Evolutionary conservation across 2,888 invertebrate species (phyloP), one percentile per base, ranked within the genome.

Genomic region (Drosophila borealis): DNA sequence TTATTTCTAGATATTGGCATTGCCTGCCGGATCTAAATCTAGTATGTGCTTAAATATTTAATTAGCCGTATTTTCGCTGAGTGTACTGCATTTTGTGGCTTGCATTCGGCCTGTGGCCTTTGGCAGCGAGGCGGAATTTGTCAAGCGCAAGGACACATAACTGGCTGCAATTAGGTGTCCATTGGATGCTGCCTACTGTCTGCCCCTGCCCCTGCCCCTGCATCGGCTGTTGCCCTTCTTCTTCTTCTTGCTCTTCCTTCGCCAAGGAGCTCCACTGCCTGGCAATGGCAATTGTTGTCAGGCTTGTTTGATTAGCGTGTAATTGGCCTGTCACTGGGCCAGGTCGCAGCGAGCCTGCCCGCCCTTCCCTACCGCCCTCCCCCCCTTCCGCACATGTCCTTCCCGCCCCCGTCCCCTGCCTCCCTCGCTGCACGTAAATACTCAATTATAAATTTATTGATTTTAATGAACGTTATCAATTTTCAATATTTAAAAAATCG

Each of bases 111-210:
- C 37, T 65, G 51, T 65, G 51, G 64, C 64, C 65, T 70, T 68
- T 61, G 69, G 74, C 69, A 61, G 74, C 56, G 11, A 42, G 46
- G 14, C 37, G 84, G 85, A 87, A 85, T 85, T 85, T 85, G 68
- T 80, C 77, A 83, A 88, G 87, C 87, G 87, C 85, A 85, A 89
- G 85, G 85, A 85, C 85, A 87, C 89, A 85, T 89, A 70, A 42
- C 75, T 88, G 73, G 19, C 59, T 65, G 83, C 88, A 83, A 83
- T 88, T 83, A 83, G 83, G 78, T 59, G 54, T 33, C 42, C 63
- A 49, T 49, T 64, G 60, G 60, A 49, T 50, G 67, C 42, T 36
- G 21, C 29, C 8, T 29, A 8, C 29, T 29, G 8, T 8, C 45
- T 42, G 14, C 45, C 21, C 11, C 55, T 55, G 14, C 45, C 10